Evolutionary conservation across 1,140 invertebrate genomes (phyloP).

Genomic region (Hirudo medicinalis): DNA sequence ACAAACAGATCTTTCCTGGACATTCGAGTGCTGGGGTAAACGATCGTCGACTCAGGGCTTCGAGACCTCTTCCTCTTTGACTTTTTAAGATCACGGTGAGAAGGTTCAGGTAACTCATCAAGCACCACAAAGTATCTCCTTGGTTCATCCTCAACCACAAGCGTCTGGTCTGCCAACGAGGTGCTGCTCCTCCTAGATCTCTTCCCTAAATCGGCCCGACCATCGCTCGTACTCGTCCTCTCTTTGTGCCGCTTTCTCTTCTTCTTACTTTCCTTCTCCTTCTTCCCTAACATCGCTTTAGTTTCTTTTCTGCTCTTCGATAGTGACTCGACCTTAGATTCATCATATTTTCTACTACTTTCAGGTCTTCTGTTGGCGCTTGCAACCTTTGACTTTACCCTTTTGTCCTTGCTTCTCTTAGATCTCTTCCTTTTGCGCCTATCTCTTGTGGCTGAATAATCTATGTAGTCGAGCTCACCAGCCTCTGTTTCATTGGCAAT

Average conservation of each 20-base stretch:
- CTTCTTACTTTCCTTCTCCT: neutral
- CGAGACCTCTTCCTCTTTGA: too few species aligned
- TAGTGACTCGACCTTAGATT: neutral
- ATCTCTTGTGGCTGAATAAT: neutral
- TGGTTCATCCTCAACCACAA: conserved; percentile 1
- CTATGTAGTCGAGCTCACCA: neutral
- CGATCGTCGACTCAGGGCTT: too few species aligned
- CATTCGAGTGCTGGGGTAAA: too few species aligned
- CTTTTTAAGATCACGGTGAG: too few species aligned
- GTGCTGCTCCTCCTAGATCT: neutral
- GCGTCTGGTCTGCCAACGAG: neutral
- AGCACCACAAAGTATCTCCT: neutral
- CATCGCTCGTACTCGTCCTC: neutral
- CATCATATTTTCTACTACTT: neutral
- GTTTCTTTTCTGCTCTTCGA: neutral
- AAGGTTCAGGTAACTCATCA: neutral
- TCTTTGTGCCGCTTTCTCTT: conserved; percentile 5
- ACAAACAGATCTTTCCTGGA: too few species aligned
- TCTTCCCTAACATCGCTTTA: neutral
- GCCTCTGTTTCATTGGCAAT: neutral
- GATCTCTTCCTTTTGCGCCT: neutral
- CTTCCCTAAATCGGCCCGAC: neutral
- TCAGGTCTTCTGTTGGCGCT: too few species aligned
- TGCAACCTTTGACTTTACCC: too few species aligned
- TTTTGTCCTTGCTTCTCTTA: too few species aligned